Evolutionary conservation across 2,113 vertebrate genomes (phyloP), one percentile per base, ranked within the genome.

Genomic region (Taxidea taxus): DNA sequence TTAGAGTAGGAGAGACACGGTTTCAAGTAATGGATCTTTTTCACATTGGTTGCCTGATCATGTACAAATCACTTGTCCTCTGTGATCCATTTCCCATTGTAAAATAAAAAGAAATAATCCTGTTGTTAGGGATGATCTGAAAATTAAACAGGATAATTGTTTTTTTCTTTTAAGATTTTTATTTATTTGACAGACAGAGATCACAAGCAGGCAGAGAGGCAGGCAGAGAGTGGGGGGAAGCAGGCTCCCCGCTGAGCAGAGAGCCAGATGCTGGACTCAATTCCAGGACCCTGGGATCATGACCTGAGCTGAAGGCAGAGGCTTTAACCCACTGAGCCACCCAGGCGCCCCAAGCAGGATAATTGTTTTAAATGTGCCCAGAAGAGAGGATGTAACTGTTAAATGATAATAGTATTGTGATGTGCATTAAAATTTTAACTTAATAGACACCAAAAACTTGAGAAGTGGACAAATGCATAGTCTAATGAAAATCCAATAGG

Each of bases 401-500:
- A 84, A 54, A 64, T 87, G 1, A 42, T 37, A 54, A 66, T 74
- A 85, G 68, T 68, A 80, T 47, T 90, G 37, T 31, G 10, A 54
- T 39, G 3, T 21, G 6, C 15, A 60, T n/a, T 75, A 80, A 84
- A 90, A n/a, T 54, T 70, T 0, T 54, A 66, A 37, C 8, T 56
- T 25, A 54, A 18, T 21, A 77, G 34, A 58, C 6, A 18, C 29
- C 27, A 58, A 62, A 49, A 58, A 60, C 64, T 16, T 16, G 1
- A 5, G 4, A 90, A 64, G 8, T 6, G 4, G 3, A 2, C 44
- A 23, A 64, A 15, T 78, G 2, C 6, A 2, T 6, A 42, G 13
- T 27, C 6, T 58, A 44, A 14, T 81, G 47, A 51, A 66, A 81
- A 31, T 34, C 3, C 20, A 77, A 14, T 7, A 31, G 7, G 18